Percentiles rank a stretch among this genome's conserved stretches.
These are phyloP conservation scores for Leptocoma aspasia DNA, from an alignment of 2,113 vertebrate species.

Conservation along the genomic window DNA sequence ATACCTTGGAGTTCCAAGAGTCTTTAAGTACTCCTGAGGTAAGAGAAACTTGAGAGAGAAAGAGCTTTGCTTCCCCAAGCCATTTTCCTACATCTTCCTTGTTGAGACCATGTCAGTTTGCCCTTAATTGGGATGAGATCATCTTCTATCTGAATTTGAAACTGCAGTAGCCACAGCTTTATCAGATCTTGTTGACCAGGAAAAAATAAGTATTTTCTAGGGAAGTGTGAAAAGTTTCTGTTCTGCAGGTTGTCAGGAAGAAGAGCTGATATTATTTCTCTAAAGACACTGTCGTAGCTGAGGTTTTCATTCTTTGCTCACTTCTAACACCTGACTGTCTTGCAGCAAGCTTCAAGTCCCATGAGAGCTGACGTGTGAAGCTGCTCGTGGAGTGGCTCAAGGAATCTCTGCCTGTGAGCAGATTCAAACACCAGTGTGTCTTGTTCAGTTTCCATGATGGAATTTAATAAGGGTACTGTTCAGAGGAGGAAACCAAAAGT, in stretches of 20 bases:
- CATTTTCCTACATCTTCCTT: background rate
- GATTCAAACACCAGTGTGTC: background rate
- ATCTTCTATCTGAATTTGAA: background rate
- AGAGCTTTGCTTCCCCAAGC: conserved; percentile 3
- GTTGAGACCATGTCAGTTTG: background rate
- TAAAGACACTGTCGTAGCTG: background rate
- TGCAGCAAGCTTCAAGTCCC: background rate
- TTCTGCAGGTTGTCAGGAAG: background rate
- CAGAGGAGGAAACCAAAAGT: background rate
- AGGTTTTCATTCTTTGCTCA: background rate
- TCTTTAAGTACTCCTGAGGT: conserved; percentile 60
- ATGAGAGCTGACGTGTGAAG: background rate
- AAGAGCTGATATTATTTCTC: background rate
- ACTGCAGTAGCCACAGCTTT: background rate
- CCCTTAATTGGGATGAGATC: background rate
- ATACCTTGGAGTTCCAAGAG: conserved; percentile 59
- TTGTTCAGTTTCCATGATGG: background rate
- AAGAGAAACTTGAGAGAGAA: conserved; percentile 51
- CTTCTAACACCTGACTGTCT: background rate
- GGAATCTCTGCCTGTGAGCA: background rate
- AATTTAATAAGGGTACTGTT: background rate
- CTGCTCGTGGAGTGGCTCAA: background rate
- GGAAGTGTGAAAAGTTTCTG: background rate
- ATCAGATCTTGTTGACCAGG: background rate
- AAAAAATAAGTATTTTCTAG: background rate